These are phyloP conservation scores for Drosophila pullipes DNA, from an alignment of 2,888 invertebrate species.

Conservation along the genomic window DNA sequence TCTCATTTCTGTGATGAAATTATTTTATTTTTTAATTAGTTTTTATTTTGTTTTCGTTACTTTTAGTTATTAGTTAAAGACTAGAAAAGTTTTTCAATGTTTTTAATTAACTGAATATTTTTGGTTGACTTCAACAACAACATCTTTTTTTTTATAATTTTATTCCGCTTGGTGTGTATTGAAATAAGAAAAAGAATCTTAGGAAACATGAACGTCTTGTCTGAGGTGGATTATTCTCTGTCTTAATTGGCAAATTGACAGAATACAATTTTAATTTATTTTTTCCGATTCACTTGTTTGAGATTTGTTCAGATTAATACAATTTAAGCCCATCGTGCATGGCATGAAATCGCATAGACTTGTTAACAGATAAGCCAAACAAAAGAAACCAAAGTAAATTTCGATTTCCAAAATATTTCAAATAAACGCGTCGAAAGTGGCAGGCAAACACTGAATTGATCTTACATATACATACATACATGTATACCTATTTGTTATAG, in stretches of 20 bases:
- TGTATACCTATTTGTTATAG: neutral
- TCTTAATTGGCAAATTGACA: neutral
- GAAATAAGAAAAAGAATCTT: neutral
- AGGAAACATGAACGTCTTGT: neutral
- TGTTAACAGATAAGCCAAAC: conserved; percentile 64
- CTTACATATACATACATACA: conserved; percentile 8
- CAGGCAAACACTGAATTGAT: conserved; percentile 30
- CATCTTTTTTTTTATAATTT: neutral
- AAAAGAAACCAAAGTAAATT: conserved; percentile 56
- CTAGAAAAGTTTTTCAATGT: neutral
- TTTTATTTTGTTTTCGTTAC: neutral
- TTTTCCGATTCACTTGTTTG: neutral
- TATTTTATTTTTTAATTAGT: neutral
- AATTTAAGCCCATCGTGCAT: conserved; percentile 48
- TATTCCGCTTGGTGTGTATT: neutral
- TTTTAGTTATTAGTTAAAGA: neutral
- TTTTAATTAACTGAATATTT: neutral
- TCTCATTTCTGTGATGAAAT: neutral
- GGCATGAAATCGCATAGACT: conserved; percentile 56
- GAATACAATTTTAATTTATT: neutral
- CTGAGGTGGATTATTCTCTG: neutral
- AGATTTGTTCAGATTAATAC: conserved; percentile 5
- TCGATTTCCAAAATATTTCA: conserved; percentile 52
- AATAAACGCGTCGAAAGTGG: conserved; percentile 66
- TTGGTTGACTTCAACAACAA: neutral